These are phyloP conservation scores for Brachystomella parvula DNA, from an alignment of 1,140 invertebrate genomes.

Conservation along the genomic window DNA sequence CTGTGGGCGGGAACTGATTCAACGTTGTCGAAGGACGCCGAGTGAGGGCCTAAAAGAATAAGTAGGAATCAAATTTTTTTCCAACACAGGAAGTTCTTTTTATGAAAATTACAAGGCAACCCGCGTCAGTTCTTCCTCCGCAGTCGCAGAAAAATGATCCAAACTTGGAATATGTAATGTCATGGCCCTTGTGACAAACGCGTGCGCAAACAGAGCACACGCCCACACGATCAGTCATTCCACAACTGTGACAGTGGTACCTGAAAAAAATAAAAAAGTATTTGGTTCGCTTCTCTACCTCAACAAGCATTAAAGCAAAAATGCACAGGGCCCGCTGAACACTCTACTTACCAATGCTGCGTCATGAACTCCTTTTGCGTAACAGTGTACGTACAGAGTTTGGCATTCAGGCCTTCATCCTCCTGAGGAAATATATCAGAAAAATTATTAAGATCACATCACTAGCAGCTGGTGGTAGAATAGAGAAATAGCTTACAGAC, in stretches of 20 bases:
- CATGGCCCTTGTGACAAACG: slow-evolving; percentile 93
- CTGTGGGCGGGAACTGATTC: neutral
- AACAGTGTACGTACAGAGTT: slow-evolving; percentile 92
- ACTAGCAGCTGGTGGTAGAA: neutral
- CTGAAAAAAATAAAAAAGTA: too few species aligned
- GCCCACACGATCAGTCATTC: slow-evolving; percentile 93
- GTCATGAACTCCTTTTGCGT: slow-evolving; percentile 98
- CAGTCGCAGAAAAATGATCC: slow-evolving; percentile 98
- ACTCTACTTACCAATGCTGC: slow-evolving; percentile 62
- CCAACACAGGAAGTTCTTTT: neutral
- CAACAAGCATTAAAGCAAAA: neutral
- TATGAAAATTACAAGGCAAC: slow-evolving; percentile 47
- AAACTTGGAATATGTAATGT: slow-evolving; percentile 95
- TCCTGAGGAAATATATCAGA: slow-evolving; percentile 51
- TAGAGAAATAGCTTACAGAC: slow-evolving; percentile 55
- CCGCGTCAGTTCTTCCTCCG: slow-evolving; percentile 86
- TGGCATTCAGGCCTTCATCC: slow-evolving; percentile 87
- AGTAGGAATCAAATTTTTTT: neutral
- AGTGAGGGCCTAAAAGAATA: neutral
- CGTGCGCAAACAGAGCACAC: slow-evolving; percentile 94
- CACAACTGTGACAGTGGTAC: slow-evolving; percentile 36
- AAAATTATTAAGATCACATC: slow-evolving; percentile 14
- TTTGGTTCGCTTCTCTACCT: too few species aligned
- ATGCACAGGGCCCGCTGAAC: neutral
- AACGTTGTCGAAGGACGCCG: neutral